A percentile compares a stretch with the other conserved stretches of the same genome.
Conservation (phyloP, 2,113 vertebrate genomes). For the Athene noctua region DNA sequence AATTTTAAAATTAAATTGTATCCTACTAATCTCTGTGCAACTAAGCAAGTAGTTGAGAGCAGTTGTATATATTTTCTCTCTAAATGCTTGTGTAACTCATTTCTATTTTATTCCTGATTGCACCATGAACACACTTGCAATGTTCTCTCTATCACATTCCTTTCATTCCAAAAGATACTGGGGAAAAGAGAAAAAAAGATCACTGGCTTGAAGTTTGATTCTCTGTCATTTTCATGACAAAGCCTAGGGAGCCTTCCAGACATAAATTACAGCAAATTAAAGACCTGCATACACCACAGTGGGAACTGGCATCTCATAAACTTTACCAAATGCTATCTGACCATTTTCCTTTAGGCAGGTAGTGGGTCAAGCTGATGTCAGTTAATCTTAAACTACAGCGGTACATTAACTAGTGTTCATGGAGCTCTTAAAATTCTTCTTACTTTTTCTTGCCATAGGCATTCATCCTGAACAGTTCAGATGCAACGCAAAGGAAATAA, state of each 20-base stretch:
- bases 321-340: slow-evolving; percentile 34
- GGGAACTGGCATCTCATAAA: not conserved
- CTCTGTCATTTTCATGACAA: not conserved
- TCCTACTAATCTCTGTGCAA: not conserved
- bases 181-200: not conserved
- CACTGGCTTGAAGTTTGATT: not conserved
- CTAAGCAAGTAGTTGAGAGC: not conserved
- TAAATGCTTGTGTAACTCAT: not conserved
- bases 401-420: not conserved
- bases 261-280: slow-evolving; percentile 21
- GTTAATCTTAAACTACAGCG: slow-evolving; percentile 17
- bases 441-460: not conserved
- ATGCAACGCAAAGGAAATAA: not conserved
- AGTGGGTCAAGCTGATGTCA: slow-evolving; percentile 14
- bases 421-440: not conserved
- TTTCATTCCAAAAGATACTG: not conserved
- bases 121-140: not conserved
- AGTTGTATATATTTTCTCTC: not conserved
- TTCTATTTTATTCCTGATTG: not conserved
- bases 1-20: not conserved
- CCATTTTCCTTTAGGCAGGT: slow-evolving; percentile 30
- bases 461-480: not conserved
- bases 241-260: not conserved
- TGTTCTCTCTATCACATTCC: not conserved
- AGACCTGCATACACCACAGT: not conserved